Base-by-base conservation (phyloP, 2,113 vertebrate genomes). In the Rallus limicola region DNA sequence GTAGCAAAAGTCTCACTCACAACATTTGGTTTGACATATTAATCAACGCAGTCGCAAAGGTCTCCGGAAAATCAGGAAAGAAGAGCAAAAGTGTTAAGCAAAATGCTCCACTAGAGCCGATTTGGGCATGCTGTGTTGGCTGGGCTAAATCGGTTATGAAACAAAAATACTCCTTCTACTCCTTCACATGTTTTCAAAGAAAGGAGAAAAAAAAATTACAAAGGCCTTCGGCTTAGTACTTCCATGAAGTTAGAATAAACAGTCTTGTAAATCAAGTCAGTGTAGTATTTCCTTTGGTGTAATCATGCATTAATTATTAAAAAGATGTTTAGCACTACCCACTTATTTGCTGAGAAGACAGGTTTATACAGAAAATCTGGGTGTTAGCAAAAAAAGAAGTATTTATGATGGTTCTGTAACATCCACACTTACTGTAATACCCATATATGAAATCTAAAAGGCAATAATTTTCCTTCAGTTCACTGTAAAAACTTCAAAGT, bases 21-120 rank as follows among this genome's bases (percentile, higher is more conserved):
- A 94, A 40, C 84, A 82, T 96, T 97, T 94, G 89, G 65, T 91
- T 93, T 97, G 94, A 96, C 90, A 88, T 79, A 96, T 71, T 96
- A 94, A 97, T 94, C 90, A 96, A 78, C 40, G 59, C 21, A 82
- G 38, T 82, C 94, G 64, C 87, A 97, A 97, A 93, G 72, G 65
- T 92, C 77, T 62, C 46, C 70, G 55, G 60, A 95, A 97, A 92
- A 86, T 91, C 48, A 76, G 60, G 63, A 96, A 90, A 95, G 52
- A 83, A 68, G 26, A 92, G 44, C 68, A 86, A 78, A 95, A 94
- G 52, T 59, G 50, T 90, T 86, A 91, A 97, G 31, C 26, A 92
- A 88, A 81, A 96, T 78, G 86, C 68, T 97, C 59, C 95, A 53
- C 20, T 38, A 21, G 11, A 31, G 16, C 36, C 31, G 28, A 60